phyloP scores from a whole-genome alignment of 35 echinoderm and acorn worm genomes.

The Amphiura filiformis region DNA sequence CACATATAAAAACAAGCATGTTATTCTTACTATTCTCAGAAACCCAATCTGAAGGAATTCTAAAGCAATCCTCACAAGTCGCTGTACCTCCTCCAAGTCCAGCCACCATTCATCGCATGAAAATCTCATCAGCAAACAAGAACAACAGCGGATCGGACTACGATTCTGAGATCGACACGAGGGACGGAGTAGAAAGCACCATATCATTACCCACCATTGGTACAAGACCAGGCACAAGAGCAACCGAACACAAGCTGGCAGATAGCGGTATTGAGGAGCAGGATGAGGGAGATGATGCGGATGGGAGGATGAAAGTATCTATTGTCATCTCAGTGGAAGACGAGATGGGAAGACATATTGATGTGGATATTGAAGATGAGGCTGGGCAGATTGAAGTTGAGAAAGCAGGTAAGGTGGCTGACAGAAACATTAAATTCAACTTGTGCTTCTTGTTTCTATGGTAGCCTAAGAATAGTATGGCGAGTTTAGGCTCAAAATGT shows the following conservation, averaged over 20 bases:
- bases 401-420: neutral
- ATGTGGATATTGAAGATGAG: conserved; percentile 49
- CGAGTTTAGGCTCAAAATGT: too few species aligned
- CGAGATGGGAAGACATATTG: conserved; percentile 33
- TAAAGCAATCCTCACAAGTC: neutral
- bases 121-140: neutral
- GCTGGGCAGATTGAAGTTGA: neutral
- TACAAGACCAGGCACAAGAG: neutral
- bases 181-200: neutral
- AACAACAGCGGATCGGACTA: conserved; percentile 6
- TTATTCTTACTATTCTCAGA: too few species aligned
- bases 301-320: neutral
- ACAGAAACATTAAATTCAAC: too few species aligned
- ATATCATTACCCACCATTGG: neutral
- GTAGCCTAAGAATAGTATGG: too few species aligned
- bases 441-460: too few species aligned
- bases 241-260: neutral
- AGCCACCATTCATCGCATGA: neutral
- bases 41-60: neutral
- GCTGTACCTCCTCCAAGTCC: conserved; percentile 11
- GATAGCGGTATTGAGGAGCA: conserved; percentile 9
- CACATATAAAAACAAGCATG: too few species aligned
- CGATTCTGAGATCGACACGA: neutral
- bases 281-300: neutral
- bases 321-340: conserved; percentile 55